Evolutionary conservation across 1,140 invertebrate species (phyloP).

Genomic region (Drosophila bipectinata): DNA sequence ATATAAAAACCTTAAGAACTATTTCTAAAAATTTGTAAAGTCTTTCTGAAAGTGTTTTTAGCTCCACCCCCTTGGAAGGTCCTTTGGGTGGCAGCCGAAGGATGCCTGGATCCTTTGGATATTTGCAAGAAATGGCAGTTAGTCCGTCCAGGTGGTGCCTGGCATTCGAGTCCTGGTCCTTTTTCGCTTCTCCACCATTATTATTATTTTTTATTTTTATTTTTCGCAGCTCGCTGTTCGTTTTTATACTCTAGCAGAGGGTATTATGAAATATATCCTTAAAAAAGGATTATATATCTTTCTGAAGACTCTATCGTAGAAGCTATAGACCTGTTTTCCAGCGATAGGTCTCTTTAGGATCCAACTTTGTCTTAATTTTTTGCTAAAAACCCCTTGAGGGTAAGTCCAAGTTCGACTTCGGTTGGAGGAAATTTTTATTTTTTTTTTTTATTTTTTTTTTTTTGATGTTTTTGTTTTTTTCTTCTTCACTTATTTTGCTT

Average conservation of each 20-base stretch:
- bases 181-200: background rate
- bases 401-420: background rate
- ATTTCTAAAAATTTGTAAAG: background rate
- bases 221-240: conserved; percentile 9
- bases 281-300: background rate
- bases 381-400: background rate
- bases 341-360: no score
- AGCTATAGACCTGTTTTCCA: no score
- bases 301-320: background rate
- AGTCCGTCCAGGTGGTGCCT: conserved; percentile 53
- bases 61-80: background rate
- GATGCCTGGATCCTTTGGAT: conserved; percentile 24
- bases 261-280: no score
- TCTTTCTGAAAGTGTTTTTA: conserved; percentile 1
- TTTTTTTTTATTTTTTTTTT: conserved; percentile 5
- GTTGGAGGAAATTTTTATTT: background rate
- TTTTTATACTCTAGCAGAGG: background rate
- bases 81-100: background rate
- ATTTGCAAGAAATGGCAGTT: conserved; percentile 55
- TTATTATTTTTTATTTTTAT: background rate
- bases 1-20: no score
- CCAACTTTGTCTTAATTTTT: background rate
- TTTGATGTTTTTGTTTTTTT: conserved; percentile 45
- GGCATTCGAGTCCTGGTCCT: conserved; percentile 36
- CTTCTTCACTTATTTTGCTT: conserved; percentile 59